These are phyloP conservation scores for Myxocyprinus asiaticus DNA, from an alignment of 2,113 vertebrate genomes.

Conservation along the genomic window DNA sequence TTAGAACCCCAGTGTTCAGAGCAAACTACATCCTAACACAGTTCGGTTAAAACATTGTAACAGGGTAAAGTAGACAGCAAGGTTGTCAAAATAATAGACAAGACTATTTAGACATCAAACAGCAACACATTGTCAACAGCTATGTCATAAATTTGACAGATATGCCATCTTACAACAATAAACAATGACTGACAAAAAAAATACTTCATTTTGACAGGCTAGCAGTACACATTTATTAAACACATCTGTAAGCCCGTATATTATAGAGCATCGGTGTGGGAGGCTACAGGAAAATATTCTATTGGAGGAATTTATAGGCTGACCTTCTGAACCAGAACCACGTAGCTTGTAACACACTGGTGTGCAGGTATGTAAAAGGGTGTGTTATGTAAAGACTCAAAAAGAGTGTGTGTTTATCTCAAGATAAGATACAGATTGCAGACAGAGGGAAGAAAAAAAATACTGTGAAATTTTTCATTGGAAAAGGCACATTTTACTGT, in stretches of 20 bases:
- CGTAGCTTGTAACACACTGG: background rate
- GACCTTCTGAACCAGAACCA: background rate
- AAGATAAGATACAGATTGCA: background rate
- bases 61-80: background rate
- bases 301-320: background rate
- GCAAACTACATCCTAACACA: too few species aligned
- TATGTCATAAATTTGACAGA: constrained; percentile 1
- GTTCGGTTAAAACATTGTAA: background rate
- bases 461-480: too few species aligned
- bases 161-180: background rate
- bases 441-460: too few species aligned
- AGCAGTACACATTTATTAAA: background rate
- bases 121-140: background rate
- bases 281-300: background rate
- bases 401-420: background rate
- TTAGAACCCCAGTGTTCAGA: too few species aligned
- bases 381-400: too few species aligned
- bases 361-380: background rate
- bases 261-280: background rate
- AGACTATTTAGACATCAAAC: background rate
- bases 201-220: background rate
- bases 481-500: too few species aligned
- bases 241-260: background rate
- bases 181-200: constrained; percentile 12
- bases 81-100: background rate